phyloP scores from a whole-genome alignment of 2,888 invertebrate species.

The Omphaloscelis lunosa region DNA sequence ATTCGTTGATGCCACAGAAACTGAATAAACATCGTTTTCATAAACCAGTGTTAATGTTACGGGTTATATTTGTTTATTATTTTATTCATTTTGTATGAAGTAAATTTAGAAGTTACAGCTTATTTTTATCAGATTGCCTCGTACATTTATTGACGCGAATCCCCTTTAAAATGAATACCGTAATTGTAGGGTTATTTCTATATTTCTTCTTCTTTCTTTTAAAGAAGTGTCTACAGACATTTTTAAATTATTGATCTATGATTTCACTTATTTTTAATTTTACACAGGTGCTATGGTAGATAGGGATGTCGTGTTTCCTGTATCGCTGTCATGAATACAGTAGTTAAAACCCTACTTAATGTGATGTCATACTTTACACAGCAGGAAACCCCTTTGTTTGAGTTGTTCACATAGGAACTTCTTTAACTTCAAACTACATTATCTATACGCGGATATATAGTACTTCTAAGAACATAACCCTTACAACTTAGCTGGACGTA shows the following conservation, averaged over 20 bases:
- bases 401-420: background rate
- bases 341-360: background rate
- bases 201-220: background rate
- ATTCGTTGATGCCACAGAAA: conserved; percentile 38
- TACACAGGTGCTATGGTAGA: no score
- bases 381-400: conserved; percentile 3
- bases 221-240: background rate
- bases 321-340: background rate
- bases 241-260: background rate
- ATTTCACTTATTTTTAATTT: background rate
- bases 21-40: conserved; percentile 30
- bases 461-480: conserved; percentile 44
- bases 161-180: background rate
- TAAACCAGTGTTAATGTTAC: conserved; percentile 17
- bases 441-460: background rate
- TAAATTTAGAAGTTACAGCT: background rate
- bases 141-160: background rate
- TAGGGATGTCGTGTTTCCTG: background rate
- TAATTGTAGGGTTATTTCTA: background rate
- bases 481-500: conserved; percentile 58
- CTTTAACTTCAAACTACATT: background rate
- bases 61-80: background rate
- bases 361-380: background rate
- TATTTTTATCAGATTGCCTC: background rate
- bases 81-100: background rate